Base-by-base conservation (phyloP, 23 tunicate genomes). In the Ascidia mentula region DNA sequence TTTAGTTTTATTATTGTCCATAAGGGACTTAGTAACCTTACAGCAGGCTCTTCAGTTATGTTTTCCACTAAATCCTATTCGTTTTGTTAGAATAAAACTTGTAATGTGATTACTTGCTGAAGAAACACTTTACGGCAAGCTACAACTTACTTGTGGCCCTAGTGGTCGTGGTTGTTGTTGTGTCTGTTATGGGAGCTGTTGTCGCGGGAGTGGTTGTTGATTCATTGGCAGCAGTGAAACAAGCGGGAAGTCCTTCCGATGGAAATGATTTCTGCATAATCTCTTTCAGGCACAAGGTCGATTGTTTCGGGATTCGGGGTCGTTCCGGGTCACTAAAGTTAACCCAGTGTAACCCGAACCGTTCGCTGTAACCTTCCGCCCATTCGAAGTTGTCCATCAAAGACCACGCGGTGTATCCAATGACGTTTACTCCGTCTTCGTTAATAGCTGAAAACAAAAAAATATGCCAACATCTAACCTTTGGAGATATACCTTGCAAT, bases 321-420 rank as follows among this genome's bases (percentile, higher is more conserved):
- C 89, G 75, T 18, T 72, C 69, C 26, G 98, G 98, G 87, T 94
- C 98, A 61, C 69, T 84, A 72, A 94, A 94, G 75, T 94, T 45
- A 72, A 94, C 89, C 90, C 90, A 94, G 42, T 81, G 88, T 36
- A 94, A 45, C 45, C 98, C 98, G 72, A 94, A 94, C 34, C 99
- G 72, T 71, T 89, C 99, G 34, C 76, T 72, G 79, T 95, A 95
- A 17, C 99, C 99, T 60, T 79, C 83, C 1, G 91, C 90, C 99
- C 99, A 95, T 75, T 95, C 99, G 80, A 95, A 95, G 79, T 95
- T 95, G 72, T 95, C 99, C 99, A 95, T 95, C 18, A 95, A 60
- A 28, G 99, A 95, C 99, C 99, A 95, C 18, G 99, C 99, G 7
- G 96, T 95, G 92, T 90, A 95, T 13, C 96, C 99, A 60, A 79